A percentile compares a stretch with the other conserved stretches of the same genome.
Evolutionary conservation across 2,888 invertebrate species (phyloP).

Genomic region (Drosophila neutralis): DNA sequence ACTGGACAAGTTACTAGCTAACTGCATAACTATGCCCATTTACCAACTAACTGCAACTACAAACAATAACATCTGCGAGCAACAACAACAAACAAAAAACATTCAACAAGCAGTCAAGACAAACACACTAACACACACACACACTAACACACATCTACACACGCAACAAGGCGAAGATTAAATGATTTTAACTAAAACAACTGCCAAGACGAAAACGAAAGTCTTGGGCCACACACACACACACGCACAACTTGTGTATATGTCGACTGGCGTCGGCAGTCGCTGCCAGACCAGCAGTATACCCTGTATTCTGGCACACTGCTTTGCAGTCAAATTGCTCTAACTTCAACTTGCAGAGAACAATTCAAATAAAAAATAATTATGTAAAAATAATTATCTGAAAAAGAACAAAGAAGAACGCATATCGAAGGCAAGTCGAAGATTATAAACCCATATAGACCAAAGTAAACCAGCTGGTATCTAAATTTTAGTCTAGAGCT

Average conservation of each 20-base stretch:
- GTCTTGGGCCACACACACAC: conserved; percentile 31
- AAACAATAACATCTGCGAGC: conserved; percentile 32
- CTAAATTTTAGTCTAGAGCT: background rate
- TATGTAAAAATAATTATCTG: background rate
- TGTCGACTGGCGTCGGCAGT: background rate
- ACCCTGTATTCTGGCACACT: background rate
- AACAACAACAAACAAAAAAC: conserved; percentile 18
- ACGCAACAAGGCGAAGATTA: conserved; percentile 40
- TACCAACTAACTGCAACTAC: conserved; percentile 43
- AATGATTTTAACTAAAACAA: conserved; percentile 59
- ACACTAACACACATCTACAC: conserved; percentile 13
- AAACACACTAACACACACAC: background rate
- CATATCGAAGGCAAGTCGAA: background rate
- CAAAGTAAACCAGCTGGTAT: background rate
- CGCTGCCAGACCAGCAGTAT: background rate
- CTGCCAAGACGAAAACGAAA: conserved; percentile 52
- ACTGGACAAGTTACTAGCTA: conserved; percentile 30
- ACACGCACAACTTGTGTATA: background rate
- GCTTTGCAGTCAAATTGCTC: background rate
- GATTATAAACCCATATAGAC: background rate
- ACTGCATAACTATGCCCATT: conserved; percentile 50
- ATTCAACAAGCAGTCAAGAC: conserved; percentile 13
- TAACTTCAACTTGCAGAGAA: background rate
- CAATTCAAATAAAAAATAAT: background rate
- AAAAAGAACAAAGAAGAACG: too few species aligned